Evolutionary conservation across 2,888 invertebrate species (phyloP).

Genomic region (Marronus borbonicus): DNA sequence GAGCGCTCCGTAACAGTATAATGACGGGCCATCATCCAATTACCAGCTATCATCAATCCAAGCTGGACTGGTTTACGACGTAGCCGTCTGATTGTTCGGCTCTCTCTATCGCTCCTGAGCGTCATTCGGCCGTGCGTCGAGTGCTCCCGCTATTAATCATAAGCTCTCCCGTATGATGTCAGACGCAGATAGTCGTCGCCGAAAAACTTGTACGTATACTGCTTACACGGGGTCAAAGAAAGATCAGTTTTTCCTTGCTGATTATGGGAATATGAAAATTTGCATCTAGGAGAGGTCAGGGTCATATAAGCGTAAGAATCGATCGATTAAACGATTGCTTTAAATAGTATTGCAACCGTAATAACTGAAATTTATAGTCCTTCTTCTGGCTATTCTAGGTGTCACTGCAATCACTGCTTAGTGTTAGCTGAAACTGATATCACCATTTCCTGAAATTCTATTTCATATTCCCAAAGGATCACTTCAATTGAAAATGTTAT

Average conservation of each 20-base stretch:
- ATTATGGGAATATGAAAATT: too few relatives aligned
- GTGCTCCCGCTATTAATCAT: constrained; percentile 65
- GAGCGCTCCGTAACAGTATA: constrained; percentile 66
- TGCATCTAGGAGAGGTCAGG: too few relatives aligned
- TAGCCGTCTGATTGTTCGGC: background rate
- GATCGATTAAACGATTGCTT: too few relatives aligned
- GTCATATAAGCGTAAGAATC: too few relatives aligned
- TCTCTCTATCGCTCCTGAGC: constrained; percentile 9
- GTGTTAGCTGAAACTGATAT: too few relatives aligned
- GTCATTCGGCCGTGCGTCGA: constrained; percentile 56
- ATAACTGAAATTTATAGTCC: too few relatives aligned
- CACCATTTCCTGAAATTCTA: too few relatives aligned
- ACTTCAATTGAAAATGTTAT: too few relatives aligned
- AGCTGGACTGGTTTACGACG: constrained; percentile 62
- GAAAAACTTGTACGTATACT: background rate
- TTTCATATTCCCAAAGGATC: too few relatives aligned
- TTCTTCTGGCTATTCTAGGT: too few relatives aligned
- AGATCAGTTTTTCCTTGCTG: background rate
- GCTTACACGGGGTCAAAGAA: background rate
- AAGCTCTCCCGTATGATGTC: constrained; percentile 50
- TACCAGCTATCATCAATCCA: constrained; percentile 68
- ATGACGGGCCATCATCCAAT: constrained; percentile 68
- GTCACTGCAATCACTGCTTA: too few relatives aligned
- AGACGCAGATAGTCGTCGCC: constrained; percentile 17
- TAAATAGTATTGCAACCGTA: too few relatives aligned